Base-by-base conservation (phyloP, 2,797 vertebrate genomes). In the Rhabdomys pumilio region DNA sequence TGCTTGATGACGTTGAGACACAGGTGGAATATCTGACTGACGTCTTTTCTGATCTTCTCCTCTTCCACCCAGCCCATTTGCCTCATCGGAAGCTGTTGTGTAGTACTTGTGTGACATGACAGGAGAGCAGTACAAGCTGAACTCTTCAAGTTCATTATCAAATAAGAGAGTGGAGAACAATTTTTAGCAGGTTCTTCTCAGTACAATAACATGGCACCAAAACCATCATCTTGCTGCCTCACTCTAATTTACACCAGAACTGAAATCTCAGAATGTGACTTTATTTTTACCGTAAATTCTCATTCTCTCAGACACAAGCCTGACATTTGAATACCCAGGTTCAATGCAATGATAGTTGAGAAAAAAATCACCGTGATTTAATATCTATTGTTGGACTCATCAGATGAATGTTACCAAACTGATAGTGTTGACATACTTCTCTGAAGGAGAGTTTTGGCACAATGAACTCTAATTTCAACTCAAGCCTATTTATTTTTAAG, bases 281-380 rank as follows among this genome's bases (percentile, higher is more conserved):
- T 94, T 31, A 69, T 85, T 95, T 24, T 72, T 82, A 87, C 57
- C 47, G 14, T 67, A 88, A 55, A 2, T 69, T 93, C 50, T 65
- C 95, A 38, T 63, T 84, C 69, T 97, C 73, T 94, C 87, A 82
- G 15, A 59, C 2, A 34, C 57, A 79, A 3, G 41, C 14, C 31
- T 57, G 9, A 44, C 53, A 82, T 88, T 90, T 93, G 77, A 15
- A 80, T 76, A 75, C 6, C 38, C 26, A 80, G 57, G 20, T 55
- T 75, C 47, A 83, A 1, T 24, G 38, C 34, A 75, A 55, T 75
- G 22, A 93, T 94, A 67, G 10, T 44, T 76, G 38, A 92, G 80
- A 11, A 92, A 93, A 96, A 61, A 97, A 95, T n/a, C 9, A 85
- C 11, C 85, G 86, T 89, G 14, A 73, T 76, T 93, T 91, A 77